Evolutionary conservation across 2,888 invertebrate genomes (phyloP).

Genomic region (Branchipolynoe longqiensis): DNA sequence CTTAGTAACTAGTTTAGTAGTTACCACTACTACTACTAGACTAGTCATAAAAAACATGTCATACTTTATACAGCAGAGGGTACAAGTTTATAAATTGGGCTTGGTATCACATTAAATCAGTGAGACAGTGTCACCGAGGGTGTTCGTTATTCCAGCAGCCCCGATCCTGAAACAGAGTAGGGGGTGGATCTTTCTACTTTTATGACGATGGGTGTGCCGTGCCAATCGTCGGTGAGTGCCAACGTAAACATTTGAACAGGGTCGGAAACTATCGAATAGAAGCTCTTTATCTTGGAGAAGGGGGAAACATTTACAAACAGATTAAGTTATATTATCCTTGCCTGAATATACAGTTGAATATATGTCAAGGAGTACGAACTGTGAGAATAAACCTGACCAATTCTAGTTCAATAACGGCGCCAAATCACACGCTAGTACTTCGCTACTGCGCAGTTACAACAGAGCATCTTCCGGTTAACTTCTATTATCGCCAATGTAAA

Average conservation of each 20-base stretch:
- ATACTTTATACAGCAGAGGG: too few species aligned
- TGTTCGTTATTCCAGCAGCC: too few species aligned
- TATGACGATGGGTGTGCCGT: too few species aligned
- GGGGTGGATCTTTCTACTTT: too few species aligned
- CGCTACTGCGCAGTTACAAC: not conserved
- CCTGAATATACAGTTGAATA: not conserved
- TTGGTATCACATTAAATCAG: too few species aligned
- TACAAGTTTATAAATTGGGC: too few species aligned
- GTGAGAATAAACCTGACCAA: not conserved
- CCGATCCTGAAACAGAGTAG: too few species aligned
- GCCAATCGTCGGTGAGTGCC: not conserved
- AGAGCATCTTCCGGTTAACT: not conserved
- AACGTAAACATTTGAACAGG: not conserved
- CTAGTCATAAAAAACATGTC: too few species aligned
- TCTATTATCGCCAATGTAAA: constrained; percentile 15
- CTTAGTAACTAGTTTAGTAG: too few species aligned
- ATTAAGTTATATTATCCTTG: not conserved
- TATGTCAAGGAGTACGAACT: not conserved
- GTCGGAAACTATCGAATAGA: not conserved
- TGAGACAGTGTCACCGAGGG: too few species aligned
- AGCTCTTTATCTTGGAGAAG: not conserved
- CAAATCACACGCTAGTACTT: not conserved
- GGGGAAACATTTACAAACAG: not conserved
- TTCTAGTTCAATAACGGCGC: not conserved
- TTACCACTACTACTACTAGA: too few species aligned